phyloP scores from a whole-genome alignment of 2,888 invertebrate species.

The Himalopsyche tibetana region DNA sequence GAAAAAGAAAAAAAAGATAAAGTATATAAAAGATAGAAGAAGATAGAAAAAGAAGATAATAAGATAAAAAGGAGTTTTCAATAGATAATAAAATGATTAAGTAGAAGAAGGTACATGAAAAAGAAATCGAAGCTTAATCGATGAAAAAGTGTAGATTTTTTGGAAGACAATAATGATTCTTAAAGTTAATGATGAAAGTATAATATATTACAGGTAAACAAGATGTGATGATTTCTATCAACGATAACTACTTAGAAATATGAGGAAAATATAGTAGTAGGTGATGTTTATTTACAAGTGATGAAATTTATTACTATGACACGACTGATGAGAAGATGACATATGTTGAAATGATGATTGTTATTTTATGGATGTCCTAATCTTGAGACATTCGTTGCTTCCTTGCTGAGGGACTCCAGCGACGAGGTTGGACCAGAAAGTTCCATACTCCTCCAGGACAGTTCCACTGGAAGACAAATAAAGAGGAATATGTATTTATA shows the following conservation, averaged over 20 bases:
- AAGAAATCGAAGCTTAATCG: background rate
- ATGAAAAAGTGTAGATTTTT: background rate
- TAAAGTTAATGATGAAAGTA: background rate
- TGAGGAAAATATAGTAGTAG: background rate
- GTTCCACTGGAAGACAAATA: conserved; percentile 81
- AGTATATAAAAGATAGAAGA: background rate
- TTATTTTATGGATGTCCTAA: conserved; percentile 16
- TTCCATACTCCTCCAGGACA: conserved; percentile 84
- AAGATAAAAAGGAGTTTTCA: background rate
- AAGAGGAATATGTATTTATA: conserved; percentile 46
- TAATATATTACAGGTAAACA: background rate
- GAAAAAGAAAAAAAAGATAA: background rate
- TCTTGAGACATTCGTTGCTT: conserved; percentile 50
- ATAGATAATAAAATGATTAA: background rate
- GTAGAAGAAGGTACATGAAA: background rate
- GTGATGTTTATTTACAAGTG: conserved; percentile 17
- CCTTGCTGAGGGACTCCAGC: conserved; percentile 69
- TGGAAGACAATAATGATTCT: background rate
- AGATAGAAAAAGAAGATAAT: conserved; percentile 24
- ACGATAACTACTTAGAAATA: conserved; percentile 38
- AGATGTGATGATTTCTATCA: background rate
- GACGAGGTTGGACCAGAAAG: conserved; percentile 85
- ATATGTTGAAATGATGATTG: background rate
- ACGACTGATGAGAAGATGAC: conserved; percentile 23
- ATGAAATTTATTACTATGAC: background rate